phyloP scores from a whole-genome alignment of 2,113 vertebrate species.

The Ibidorhyncha struthersii region DNA sequence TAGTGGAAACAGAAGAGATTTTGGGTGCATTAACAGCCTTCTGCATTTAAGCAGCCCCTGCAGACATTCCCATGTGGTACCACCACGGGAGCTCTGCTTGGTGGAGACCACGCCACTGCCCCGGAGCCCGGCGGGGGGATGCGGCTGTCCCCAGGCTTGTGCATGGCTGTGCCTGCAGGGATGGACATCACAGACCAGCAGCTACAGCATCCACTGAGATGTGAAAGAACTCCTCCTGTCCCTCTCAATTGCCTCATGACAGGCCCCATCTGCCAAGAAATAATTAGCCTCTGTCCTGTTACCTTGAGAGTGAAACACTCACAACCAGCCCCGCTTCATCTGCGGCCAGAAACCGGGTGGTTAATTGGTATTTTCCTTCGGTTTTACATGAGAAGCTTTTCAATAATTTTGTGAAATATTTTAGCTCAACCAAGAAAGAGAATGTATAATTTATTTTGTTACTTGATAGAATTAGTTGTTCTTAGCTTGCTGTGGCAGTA shows the following conservation, averaged over 20 bases:
- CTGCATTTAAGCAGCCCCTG: not conserved
- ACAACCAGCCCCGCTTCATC: not conserved
- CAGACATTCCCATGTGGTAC: rapidly evolving
- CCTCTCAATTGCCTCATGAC: not conserved
- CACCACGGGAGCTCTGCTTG: too few relatives aligned
- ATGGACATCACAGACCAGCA: rapidly evolving
- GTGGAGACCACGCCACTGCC: too few relatives aligned
- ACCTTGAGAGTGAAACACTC: not conserved
- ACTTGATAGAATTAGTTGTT: constrained; percentile 66
- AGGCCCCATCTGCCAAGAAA: not conserved
- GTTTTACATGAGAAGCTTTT: constrained; percentile 34
- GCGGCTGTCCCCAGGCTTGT: rapidly evolving
- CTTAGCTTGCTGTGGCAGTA: constrained; percentile 31
- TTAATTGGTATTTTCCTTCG: constrained; percentile 7
- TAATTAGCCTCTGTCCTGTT: rapidly evolving
- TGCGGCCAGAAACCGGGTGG: not conserved
- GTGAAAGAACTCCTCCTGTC: rapidly evolving
- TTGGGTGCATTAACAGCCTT: not conserved
- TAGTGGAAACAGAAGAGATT: not conserved
- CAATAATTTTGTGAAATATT: constrained; percentile 42
- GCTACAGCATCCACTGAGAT: rapidly evolving
- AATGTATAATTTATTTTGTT: constrained; percentile 43
- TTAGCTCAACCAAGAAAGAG: constrained; percentile 31
- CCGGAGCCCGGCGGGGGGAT: rapidly evolving
- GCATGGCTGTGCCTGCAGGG: not conserved